Evolutionary conservation across 2,888 invertebrate genomes (phyloP), one percentile per base, ranked within the genome.

Genomic region (Pomacea canaliculata): DNA sequence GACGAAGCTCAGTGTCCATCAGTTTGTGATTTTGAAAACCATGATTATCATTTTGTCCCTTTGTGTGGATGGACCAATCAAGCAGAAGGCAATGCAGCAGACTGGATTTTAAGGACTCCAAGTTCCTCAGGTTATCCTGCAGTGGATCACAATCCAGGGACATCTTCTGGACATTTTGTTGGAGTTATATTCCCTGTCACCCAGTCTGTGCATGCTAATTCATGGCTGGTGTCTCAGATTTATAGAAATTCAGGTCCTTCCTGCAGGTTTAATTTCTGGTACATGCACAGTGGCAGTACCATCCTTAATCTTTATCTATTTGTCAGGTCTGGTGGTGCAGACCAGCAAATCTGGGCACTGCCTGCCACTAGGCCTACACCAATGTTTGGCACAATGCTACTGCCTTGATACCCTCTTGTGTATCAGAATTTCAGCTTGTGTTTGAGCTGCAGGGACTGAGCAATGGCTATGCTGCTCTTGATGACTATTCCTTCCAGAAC

Each of bases 141-240:
- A 19, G 60, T 59, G 18, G 74, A 74, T 67, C 74, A 74, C 69
- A 69, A 74, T n/a, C 74, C 81, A 67, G 80, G 82, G 19, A 85
- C 81, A n/a, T 71, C 79, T 18, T 67, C 77, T 76, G 93, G 93
- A 59, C 93, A 93, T 23, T 94, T 93, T 83, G 92, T 93, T 0
- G 92, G 90, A 84, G 92, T 93, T 65, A 92, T 93, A 13, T 92
- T 92, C 81, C 93, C 93, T 0, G 89, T 79, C 37, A 71, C 59
- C n/a, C 73, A 81, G 37, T 76, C 23, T 68, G 62, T 12, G 7
- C 63, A 68, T 49, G 12, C 74, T 46, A 74, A 48, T 62, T 74
- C 74, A 13, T 69, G 74, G 48, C 90, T 94, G 9, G 88, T 92
- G 18, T 93, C 93, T 80, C 91, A 92, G n/a, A 69, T 82, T 16